These are phyloP conservation scores for Cardiocondyla obscurior DNA, from an alignment of 1,140 invertebrate genomes.

Conservation along the genomic window DNA sequence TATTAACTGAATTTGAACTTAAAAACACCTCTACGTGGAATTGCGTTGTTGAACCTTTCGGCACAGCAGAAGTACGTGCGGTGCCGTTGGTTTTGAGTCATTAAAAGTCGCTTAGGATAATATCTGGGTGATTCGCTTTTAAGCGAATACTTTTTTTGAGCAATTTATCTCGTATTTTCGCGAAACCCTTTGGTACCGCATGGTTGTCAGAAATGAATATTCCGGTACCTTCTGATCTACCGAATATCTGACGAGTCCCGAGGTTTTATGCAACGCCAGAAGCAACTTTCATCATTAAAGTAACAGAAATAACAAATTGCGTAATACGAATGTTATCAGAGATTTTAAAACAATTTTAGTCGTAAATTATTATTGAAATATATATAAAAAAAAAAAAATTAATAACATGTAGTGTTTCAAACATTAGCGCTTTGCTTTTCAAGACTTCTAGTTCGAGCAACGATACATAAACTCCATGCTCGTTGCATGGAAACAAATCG, in stretches of 20 bases:
- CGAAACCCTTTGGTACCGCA: conserved; percentile 29
- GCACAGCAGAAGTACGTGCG: neutral
- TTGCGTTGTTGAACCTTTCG: conserved; percentile 1
- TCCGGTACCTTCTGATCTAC: neutral
- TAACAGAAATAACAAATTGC: neutral
- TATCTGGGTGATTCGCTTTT: conserved; percentile 74
- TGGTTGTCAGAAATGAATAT: conserved; percentile 33
- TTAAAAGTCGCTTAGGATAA: conserved; percentile 83
- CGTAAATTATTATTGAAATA: conserved; percentile 25
- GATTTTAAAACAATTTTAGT: conserved; percentile 15
- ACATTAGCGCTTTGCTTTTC: neutral
- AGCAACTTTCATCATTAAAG: conserved; percentile 45
- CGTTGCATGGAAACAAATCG: conserved; percentile 18
- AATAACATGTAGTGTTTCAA: too few species aligned
- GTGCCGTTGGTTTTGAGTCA: conserved; percentile 68
- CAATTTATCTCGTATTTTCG: conserved; percentile 71
- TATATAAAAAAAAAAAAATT: neutral
- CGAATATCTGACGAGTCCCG: neutral
- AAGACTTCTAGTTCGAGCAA: neutral
- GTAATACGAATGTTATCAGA: conserved; percentile 20
- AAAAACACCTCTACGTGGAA: conserved; percentile 18
- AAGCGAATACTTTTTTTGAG: conserved; percentile 59
- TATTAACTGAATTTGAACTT: conserved; percentile 51
- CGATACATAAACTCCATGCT: neutral
- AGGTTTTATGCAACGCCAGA: neutral